phyloP scores from a whole-genome alignment of 2,888 invertebrate species.

The Thereva nobilitata region DNA sequence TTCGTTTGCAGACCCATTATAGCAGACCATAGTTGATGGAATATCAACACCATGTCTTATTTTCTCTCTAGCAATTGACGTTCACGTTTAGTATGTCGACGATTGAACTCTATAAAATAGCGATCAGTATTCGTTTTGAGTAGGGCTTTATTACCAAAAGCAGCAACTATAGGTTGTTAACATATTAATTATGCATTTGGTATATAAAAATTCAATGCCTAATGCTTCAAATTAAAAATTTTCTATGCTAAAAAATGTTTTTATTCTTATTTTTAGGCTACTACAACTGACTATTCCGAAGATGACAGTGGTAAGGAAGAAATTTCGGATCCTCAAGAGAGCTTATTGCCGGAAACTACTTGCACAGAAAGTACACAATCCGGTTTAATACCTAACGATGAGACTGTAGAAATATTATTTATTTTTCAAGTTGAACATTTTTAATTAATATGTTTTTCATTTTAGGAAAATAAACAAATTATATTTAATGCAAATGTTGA shows the following conservation, averaged over 20 bases:
- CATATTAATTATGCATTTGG: neutral
- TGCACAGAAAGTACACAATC: neutral
- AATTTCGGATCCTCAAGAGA: neutral
- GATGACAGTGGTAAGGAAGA: constrained; percentile 39
- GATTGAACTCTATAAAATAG: no score
- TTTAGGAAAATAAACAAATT: constrained; percentile 35
- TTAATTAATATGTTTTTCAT: neutral
- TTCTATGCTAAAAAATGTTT: neutral
- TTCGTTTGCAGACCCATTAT: no score
- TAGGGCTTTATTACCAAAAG: no score
- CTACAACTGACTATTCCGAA: constrained; percentile 42
- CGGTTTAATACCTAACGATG: constrained; percentile 18
- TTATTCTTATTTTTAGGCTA: constrained; percentile 31
- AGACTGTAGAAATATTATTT: constrained; percentile 35
- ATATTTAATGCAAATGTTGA: constrained; percentile 41
- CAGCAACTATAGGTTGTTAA: no score
- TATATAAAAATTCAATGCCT: neutral
- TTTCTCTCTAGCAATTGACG: no score
- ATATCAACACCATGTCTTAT: no score
- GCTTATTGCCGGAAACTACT: neutral
- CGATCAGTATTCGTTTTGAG: no score
- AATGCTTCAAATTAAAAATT: neutral
- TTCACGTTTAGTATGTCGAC: no score
- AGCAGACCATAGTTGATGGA: no score
- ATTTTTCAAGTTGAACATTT: neutral